Conservation (phyloP, 2,113 vertebrate species). For the Pelvicachromis taeniatus region DNA sequence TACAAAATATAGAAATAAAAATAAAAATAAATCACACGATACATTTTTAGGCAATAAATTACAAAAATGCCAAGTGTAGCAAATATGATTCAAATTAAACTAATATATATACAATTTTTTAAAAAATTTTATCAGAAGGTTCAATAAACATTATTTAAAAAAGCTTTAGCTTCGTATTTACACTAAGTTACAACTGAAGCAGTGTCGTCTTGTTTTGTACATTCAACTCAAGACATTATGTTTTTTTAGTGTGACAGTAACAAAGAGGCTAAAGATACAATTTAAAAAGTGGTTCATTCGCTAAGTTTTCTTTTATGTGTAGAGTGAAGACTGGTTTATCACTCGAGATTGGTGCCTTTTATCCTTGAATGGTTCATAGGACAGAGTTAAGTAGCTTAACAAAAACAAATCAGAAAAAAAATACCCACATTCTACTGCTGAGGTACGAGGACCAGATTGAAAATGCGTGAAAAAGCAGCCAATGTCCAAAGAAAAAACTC, state of each 20-base stretch:
- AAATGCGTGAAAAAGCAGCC: not conserved
- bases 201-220: not conserved
- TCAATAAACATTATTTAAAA: not conserved
- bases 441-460: not conserved
- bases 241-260: not conserved
- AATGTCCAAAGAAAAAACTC: not conserved
- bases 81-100: not conserved
- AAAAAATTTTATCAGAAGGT: not conserved
- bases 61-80: not conserved
- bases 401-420: not conserved
- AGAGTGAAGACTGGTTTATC: not conserved
- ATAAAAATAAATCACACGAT: not conserved
- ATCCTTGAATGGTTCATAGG: not conserved
- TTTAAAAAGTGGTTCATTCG: not conserved
- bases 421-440: rapidly evolving
- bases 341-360: not conserved
- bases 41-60: not conserved
- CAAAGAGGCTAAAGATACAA: not conserved
- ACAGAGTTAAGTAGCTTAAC: not conserved
- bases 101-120: too few relatives aligned
- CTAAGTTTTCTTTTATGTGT: not conserved
- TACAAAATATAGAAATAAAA: not conserved
- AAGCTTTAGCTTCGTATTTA: not conserved
- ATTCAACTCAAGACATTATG: not conserved
- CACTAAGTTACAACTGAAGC: not conserved